A percentile compares a stretch with the other conserved stretches of the same genome.
phyloP scores from a whole-genome alignment of 1,140 invertebrate species.

The Drosophila aff. region DNA sequence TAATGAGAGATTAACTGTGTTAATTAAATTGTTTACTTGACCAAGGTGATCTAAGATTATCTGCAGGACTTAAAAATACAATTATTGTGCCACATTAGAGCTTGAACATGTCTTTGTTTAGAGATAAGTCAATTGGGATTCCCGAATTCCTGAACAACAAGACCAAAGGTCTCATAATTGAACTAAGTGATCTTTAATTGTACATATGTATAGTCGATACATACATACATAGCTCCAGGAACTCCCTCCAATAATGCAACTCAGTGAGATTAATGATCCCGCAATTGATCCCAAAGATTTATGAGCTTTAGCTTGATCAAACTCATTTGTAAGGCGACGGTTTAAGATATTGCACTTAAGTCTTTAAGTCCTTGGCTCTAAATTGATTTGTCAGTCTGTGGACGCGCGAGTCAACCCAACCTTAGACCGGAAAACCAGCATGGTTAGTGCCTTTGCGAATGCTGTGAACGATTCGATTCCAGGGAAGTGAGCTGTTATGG shows the following conservation, averaged over 20 bases:
- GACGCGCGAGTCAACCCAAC: slow-evolving; percentile 6
- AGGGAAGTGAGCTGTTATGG: slow-evolving; percentile 73
- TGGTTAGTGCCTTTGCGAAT: slow-evolving; percentile 19
- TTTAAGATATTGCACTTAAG: slow-evolving; percentile 23
- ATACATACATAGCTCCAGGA: no score
- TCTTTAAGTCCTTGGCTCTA: slow-evolving; percentile 26
- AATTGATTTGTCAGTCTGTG: slow-evolving; percentile 74
- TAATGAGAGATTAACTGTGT: slow-evolving; percentile 10
- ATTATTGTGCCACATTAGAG: not conserved
- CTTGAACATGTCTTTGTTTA: not conserved
- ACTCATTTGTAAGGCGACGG: slow-evolving; percentile 60
- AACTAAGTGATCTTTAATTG: not conserved
- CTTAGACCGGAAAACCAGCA: slow-evolving; percentile 25
- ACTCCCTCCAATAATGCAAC: not conserved
- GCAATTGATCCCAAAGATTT: slow-evolving; percentile 59
- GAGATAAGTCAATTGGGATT: not conserved
- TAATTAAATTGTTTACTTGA: slow-evolving; percentile 58
- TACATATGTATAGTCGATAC: not conserved
- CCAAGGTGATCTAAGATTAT: slow-evolving; percentile 29
- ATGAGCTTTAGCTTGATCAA: slow-evolving; percentile 63
- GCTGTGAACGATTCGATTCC: slow-evolving; percentile 49
- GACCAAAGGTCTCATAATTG: no score
- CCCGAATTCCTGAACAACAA: no score
- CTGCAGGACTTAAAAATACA: not conserved
- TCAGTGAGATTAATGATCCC: slow-evolving; percentile 57